phyloP scores from a whole-genome alignment of 2,113 vertebrate genomes.

The Zosterops hypoxanthus region DNA sequence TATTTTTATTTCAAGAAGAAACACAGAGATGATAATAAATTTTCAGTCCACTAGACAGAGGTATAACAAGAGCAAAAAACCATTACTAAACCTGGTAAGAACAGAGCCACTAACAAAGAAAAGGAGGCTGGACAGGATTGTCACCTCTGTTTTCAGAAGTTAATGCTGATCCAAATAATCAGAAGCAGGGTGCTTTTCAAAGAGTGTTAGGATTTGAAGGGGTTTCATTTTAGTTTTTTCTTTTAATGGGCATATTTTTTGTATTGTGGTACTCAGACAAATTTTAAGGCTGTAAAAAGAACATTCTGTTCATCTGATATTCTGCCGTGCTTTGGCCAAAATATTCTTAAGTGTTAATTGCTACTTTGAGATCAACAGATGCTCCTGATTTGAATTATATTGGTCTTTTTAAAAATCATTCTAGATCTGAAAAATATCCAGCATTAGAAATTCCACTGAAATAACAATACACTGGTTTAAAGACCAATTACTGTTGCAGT shows the following conservation, averaged over 20 bases:
- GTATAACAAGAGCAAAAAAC: neutral
- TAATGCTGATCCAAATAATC: neutral
- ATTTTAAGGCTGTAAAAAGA: neutral
- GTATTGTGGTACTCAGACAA: neutral
- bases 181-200: conserved; percentile 35
- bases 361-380: neutral
- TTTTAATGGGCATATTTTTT: neutral
- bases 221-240: conserved; percentile 14
- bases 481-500: neutral
- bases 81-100: neutral
- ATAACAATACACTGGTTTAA: neutral
- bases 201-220: neutral
- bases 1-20: conserved; percentile 6
- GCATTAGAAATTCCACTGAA: neutral
- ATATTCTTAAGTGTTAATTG: neutral
- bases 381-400: neutral
- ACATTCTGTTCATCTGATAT: neutral
- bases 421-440: neutral
- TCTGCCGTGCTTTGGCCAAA: neutral
- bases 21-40: neutral
- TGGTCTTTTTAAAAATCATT: neutral
- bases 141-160: neutral
- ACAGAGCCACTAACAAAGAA: neutral
- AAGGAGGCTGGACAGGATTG: neutral
- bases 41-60: neutral